Evolutionary conservation across 2,113 vertebrate genomes (phyloP).

Genomic region (Cololabis saira): DNA sequence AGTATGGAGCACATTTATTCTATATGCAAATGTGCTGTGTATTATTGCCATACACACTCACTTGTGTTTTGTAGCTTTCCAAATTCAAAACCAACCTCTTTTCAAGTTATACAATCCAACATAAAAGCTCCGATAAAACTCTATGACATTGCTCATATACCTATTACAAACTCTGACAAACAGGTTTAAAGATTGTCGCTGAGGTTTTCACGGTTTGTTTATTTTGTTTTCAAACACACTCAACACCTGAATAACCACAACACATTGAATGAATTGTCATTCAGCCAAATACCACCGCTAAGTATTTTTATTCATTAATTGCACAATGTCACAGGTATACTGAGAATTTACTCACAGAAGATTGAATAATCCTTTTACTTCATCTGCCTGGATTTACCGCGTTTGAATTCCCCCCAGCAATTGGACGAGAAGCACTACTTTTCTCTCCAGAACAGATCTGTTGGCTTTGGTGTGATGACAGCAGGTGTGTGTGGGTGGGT

Average conservation of each 20-base stretch:
- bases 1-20: neutral
- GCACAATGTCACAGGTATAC: constrained; percentile 5
- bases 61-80: constrained; percentile 19
- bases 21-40: constrained; percentile 17
- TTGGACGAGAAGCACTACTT: constrained; percentile 17
- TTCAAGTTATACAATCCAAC: constrained; percentile 7
- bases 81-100: constrained; percentile 25
- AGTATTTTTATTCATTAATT: constrained; percentile 21
- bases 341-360: constrained; percentile 15
- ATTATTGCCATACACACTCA: neutral
- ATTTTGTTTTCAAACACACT: no score
- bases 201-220: constrained; percentile 29
- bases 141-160: constrained; percentile 22
- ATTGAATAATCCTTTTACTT: constrained; percentile 26
- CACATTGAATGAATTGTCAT: neutral
- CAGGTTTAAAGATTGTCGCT: constrained; percentile 42
- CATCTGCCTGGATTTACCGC: constrained; percentile 3
- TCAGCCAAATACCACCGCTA: constrained; percentile 5
- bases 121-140: constrained; percentile 33
- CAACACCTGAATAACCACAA: neutral
- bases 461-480: constrained; percentile 36
- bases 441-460: constrained; percentile 31
- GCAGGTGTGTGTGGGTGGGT: constrained; percentile 67
- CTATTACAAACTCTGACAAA: constrained; percentile 36
- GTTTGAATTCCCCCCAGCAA: neutral